These are phyloP conservation scores for Aphidius ervi DNA, from an alignment of 1,140 invertebrate species.

Conservation along the genomic window DNA sequence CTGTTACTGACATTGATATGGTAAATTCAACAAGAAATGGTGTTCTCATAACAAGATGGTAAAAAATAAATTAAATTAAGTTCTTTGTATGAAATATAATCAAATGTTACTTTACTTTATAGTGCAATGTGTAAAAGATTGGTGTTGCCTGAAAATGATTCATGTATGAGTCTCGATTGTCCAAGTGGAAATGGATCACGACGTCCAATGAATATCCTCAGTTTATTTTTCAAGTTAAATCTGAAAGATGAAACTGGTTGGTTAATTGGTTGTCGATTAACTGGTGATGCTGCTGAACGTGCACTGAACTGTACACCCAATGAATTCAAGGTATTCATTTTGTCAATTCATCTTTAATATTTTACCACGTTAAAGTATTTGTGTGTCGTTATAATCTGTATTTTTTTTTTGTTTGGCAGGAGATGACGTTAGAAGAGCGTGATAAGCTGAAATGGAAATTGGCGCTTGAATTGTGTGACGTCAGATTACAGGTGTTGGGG, in stretches of 20 bases:
- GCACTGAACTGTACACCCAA: slow-evolving; percentile 36
- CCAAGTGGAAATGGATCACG: slow-evolving; percentile 45
- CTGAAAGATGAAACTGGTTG: slow-evolving; percentile 51
- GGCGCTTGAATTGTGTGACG: slow-evolving; percentile 33
- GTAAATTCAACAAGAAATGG: slow-evolving; percentile 30
- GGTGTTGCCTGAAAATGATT: slow-evolving; percentile 33
- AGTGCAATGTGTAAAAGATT: slow-evolving; percentile 46
- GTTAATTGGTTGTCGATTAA: slow-evolving; percentile 45
- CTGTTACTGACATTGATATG: slow-evolving; percentile 49
- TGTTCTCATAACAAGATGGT: slow-evolving; percentile 43
- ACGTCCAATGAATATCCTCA: slow-evolving; percentile 34
- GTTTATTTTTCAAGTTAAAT: slow-evolving; percentile 45
- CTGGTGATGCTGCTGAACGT: slow-evolving; percentile 40
- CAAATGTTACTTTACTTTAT: slow-evolving; percentile 4
- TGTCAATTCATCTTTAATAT: slow-evolving; percentile 11
- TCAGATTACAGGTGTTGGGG: slow-evolving; percentile 44
- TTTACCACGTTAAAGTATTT: neutral
- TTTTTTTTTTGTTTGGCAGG: slow-evolving; percentile 28
- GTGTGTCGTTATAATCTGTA: slow-evolving; percentile 8
- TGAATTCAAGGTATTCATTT: slow-evolving; percentile 36
- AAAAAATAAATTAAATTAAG: neutral
- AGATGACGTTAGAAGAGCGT: slow-evolving; percentile 35
- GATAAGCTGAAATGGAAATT: slow-evolving; percentile 39
- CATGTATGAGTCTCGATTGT: slow-evolving; percentile 51
- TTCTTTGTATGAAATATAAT: neutral